Base-by-base conservation (phyloP, 2,888 invertebrate species). In the Dione juno region DNA sequence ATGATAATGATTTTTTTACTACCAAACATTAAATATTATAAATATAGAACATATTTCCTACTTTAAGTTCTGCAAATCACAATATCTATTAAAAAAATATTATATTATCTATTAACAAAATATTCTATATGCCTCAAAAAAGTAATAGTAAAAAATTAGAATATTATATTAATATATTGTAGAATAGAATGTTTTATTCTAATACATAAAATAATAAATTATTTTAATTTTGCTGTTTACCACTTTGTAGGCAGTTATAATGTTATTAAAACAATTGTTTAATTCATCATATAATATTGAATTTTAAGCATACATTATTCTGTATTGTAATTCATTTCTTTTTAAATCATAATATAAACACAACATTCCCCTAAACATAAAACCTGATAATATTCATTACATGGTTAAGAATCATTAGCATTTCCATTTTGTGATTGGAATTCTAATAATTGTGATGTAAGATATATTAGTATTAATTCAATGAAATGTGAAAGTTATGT, bases 381-480 rank as follows among this genome's bases (percentile, higher is more conserved):
- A 21, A 45, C 28, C 45, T 59, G 21, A 21, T 37, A 37, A 37
- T 57, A 57, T 59, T 43, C 14, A 43, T 43, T 45, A 61, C 28
- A 61, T 61, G 61, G 61, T 61, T 45, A 16, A 61, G 16, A 28
- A 19, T 61, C 43, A 61, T 61, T 28, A 61, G 43, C 61, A 61
- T 61, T 59, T 61, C 61, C 45, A 61, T 61, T 61, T 61, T 61
- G 45, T 61, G n/a, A 16, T 61, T 61, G 61, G 61, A 61, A 61
- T 61, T 61, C 61, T 45, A 28, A 61, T 45, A 61, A 61, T 28
- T 61, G 45, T 61, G 28, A 61, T 45, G 61, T 61, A 61, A 61
- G n/a, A 61, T 45, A 61, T 61, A 61, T 61, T 43, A 61, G 61
- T 61, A 61, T 61, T 61, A 61, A 61, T 45, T 43, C 45, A 61